A percentile compares a stretch with the other conserved stretches of the same genome.
Evolutionary conservation across 1,140 invertebrate genomes (phyloP).

Genomic region (Polypedilum vanderplanki): DNA sequence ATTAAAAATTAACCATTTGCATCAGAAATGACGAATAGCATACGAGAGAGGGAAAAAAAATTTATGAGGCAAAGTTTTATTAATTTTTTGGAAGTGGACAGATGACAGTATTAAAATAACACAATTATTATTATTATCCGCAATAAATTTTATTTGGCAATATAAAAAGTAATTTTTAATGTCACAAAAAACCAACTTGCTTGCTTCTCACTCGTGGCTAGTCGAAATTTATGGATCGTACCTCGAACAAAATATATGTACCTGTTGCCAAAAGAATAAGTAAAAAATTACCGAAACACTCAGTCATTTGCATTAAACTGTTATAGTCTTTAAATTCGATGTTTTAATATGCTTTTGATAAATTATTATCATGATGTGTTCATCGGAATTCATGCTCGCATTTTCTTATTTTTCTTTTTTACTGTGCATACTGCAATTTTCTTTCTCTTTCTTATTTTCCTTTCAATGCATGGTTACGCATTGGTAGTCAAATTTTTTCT

Average conservation of each 20-base stretch:
- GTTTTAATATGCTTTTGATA: constrained; percentile 19
- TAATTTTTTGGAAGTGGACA: neutral
- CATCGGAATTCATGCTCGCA: constrained; percentile 1
- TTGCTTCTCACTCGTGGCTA: too few relatives aligned
- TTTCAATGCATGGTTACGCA: constrained; percentile 2
- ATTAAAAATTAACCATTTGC: constrained; percentile 8
- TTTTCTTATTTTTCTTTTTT: neutral
- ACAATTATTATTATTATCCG: too few relatives aligned
- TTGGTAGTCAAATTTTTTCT: neutral
- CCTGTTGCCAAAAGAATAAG: constrained; percentile 10
- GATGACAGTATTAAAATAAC: neutral
- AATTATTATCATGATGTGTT: constrained; percentile 19
- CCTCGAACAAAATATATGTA: neutral
- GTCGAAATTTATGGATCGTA: too few relatives aligned
- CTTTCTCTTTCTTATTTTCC: neutral
- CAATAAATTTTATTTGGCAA: too few relatives aligned
- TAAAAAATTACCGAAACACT: neutral
- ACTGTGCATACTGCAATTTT: neutral
- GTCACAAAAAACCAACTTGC: too few relatives aligned
- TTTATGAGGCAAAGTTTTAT: neutral
- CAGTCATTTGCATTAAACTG: neutral
- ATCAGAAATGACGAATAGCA: neutral
- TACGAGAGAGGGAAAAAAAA: neutral
- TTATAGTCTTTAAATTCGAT: constrained; percentile 18
- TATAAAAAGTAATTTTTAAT: too few relatives aligned